These are phyloP conservation scores for Enteromius radiatus DNA, from an alignment of 2,797 vertebrate species.

Conservation along the genomic window DNA sequence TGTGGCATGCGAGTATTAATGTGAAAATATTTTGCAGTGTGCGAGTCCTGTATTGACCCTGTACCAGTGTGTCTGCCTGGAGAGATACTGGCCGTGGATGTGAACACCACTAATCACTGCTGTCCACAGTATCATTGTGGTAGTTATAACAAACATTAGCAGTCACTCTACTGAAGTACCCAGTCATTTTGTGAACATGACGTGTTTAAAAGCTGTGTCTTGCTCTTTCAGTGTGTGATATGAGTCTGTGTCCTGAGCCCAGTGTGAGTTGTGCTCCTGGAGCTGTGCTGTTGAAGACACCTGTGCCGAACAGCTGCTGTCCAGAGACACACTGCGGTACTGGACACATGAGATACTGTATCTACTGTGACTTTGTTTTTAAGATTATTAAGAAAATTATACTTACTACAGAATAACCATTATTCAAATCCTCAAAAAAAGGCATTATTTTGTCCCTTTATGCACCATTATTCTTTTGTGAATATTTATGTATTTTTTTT, in stretches of 20 bases:
- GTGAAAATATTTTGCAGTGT: constrained; percentile 79
- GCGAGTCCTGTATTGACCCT: constrained; percentile 90
- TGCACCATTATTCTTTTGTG: background rate
- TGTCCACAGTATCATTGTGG: constrained; percentile 94
- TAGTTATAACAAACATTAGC: constrained; percentile 65
- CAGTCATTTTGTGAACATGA: background rate
- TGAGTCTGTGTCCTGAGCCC: constrained; percentile 84
- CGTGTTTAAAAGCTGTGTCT: background rate
- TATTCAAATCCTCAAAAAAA: background rate
- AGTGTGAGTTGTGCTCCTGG: constrained; percentile 84
- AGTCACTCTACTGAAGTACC: background rate
- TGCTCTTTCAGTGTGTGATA: constrained; percentile 87
- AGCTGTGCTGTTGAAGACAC: constrained; percentile 81
- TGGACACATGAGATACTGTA: constrained; percentile 33
- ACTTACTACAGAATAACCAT: background rate
- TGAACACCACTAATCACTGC: constrained; percentile 87
- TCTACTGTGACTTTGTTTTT: background rate
- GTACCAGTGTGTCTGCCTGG: constrained; percentile 85
- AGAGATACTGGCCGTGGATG: constrained; percentile 91
- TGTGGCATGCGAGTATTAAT: background rate
- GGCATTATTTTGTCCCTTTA: background rate
- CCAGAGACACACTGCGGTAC: constrained; percentile 91
- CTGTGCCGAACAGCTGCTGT: constrained; percentile 85
- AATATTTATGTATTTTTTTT: background rate
- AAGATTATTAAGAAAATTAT: constrained; percentile 11